Evolutionary conservation across 2,113 vertebrate species (phyloP).

Genomic region (Tauraco erythrolophus): DNA sequence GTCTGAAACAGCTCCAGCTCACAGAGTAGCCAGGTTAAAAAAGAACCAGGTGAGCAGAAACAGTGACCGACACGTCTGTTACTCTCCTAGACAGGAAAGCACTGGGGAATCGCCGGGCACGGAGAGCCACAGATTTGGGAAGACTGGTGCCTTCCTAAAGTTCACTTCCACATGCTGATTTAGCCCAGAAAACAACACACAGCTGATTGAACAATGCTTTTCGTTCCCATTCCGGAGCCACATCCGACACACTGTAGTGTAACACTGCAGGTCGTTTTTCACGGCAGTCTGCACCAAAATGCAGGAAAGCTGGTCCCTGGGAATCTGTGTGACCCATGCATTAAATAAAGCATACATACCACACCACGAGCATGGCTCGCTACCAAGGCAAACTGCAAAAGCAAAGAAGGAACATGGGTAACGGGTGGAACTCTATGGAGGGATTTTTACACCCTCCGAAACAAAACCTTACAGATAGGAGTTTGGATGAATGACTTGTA

Average conservation of each 20-base stretch:
- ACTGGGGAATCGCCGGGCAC: rapidly evolving
- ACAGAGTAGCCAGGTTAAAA: neutral
- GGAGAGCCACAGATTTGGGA: neutral
- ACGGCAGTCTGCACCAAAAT: neutral
- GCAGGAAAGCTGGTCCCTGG: neutral
- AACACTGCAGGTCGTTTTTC: neutral
- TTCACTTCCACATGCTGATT: neutral
- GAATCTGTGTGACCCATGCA: neutral
- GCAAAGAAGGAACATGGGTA: rapidly evolving
- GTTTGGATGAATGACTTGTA: neutral
- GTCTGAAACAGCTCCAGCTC: neutral
- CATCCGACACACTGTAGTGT: rapidly evolving
- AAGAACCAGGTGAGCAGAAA: neutral
- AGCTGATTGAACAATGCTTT: neutral
- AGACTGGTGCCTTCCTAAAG: neutral
- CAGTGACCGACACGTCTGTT: neutral
- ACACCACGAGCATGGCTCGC: too few relatives aligned
- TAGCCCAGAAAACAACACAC: neutral
- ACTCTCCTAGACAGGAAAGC: rapidly evolving
- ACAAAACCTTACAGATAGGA: neutral
- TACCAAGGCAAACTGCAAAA: neutral
- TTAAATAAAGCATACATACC: neutral
- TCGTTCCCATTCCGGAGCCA: neutral
- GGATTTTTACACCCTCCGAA: neutral
- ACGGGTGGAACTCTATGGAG: rapidly evolving